Percentiles rank a stretch among this genome's conserved stretches.
phyloP scores from a whole-genome alignment of 2,888 invertebrate genomes.

The Carcina quercana region DNA sequence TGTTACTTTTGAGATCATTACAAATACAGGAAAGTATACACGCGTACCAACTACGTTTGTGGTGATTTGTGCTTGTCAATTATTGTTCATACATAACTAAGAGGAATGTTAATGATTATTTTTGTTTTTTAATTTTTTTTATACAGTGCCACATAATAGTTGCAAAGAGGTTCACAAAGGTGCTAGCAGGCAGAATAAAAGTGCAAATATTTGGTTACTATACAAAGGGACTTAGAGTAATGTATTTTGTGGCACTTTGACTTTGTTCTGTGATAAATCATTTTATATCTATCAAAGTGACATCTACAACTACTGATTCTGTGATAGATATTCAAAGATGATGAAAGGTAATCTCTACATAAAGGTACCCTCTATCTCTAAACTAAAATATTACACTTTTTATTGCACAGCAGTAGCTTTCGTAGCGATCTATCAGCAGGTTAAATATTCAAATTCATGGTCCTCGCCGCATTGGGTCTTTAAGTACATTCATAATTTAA shows the following conservation, averaged over 20 bases:
- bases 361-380: too few relatives aligned
- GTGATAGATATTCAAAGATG: too few relatives aligned
- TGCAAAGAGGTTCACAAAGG: constrained; percentile 1
- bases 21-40: constrained; percentile 22
- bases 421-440: too few relatives aligned
- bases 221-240: neutral
- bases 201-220: neutral
- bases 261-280: constrained; percentile 9
- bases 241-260: constrained; percentile 9
- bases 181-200: constrained; percentile 1
- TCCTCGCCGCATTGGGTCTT: too few relatives aligned
- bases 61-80: constrained; percentile 1
- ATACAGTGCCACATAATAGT: constrained; percentile 2
- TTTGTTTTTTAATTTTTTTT: neutral
- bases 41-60: neutral
- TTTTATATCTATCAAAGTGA: constrained; percentile 11
- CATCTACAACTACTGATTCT: constrained; percentile 7
- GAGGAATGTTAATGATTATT: constrained; percentile 5
- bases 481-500: too few relatives aligned
- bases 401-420: too few relatives aligned
- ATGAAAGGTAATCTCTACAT: too few relatives aligned
- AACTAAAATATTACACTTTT: too few relatives aligned
- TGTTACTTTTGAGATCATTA: constrained; percentile 40
- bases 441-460: too few relatives aligned
- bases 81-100: neutral